Evolutionary conservation across 2,797 vertebrate species (phyloP).

Genomic region (Acomys russatus): DNA sequence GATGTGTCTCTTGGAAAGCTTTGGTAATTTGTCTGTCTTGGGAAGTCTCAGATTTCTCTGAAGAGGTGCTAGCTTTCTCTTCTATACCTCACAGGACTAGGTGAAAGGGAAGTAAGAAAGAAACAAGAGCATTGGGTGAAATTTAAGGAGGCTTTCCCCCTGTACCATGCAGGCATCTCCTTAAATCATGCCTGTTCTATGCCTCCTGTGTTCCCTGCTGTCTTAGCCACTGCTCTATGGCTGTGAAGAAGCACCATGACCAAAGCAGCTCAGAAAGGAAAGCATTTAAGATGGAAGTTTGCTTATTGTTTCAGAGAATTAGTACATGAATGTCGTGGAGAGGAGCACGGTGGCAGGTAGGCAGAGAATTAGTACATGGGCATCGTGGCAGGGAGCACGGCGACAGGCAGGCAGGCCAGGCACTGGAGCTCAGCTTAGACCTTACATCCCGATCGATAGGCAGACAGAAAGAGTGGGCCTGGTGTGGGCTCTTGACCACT

Average conservation of each 20-base stretch:
- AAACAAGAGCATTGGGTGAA: not conserved
- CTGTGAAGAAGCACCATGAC: not conserved
- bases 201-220: not conserved
- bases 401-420: not conserved
- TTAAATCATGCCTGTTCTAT: not conserved
- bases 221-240: not conserved
- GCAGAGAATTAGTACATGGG: not conserved
- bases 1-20: constrained; percentile 33
- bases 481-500: not conserved
- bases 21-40: constrained; percentile 4
- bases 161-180: not conserved
- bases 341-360: not conserved
- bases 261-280: not conserved
- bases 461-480: not conserved
- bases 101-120: not conserved
- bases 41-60: constrained; percentile 42
- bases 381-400: not conserved
- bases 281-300: not conserved
- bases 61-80: not conserved
- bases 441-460: not conserved
- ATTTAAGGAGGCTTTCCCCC: not conserved
- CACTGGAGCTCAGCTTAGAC: not conserved
- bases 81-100: not conserved
- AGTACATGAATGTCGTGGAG: not conserved
- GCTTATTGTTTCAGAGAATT: not conserved